Percentiles rank a stretch among this genome's conserved stretches.
These are phyloP conservation scores for Drosophila histrio DNA, from an alignment of 2,888 invertebrate species.

Conservation along the genomic window DNA sequence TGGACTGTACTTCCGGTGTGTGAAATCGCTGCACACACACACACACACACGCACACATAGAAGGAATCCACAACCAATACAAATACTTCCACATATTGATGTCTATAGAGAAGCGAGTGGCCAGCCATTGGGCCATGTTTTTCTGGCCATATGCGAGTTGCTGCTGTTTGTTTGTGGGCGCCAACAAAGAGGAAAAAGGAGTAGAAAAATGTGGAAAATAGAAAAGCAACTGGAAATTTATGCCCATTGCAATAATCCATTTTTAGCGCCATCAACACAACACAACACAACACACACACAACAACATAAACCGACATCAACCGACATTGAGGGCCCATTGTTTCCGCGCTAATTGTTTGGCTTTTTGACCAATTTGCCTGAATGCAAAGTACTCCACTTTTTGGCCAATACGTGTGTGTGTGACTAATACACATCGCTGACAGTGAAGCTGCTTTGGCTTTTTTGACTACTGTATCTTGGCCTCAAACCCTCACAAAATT, in stretches of 20 bases:
- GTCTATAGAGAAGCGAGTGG: conserved; percentile 38
- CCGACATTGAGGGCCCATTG: conserved; percentile 83
- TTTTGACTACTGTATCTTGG: background rate
- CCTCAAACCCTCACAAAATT: conserved; percentile 2
- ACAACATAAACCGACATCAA: conserved; percentile 66
- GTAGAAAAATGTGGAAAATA: conserved; percentile 23
- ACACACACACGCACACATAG: conserved; percentile 18
- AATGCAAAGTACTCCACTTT: conserved; percentile 26
- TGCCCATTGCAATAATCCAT: conserved; percentile 84
- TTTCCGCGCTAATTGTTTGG: conserved; percentile 85
- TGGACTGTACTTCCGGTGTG: conserved; percentile 81
- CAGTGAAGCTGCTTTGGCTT: background rate
- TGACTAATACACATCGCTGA: conserved; percentile 23
- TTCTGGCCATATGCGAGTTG: conserved; percentile 52
- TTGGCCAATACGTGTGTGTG: conserved; percentile 9
- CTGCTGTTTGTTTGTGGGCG: conserved; percentile 37
- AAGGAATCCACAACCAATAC: conserved; percentile 3
- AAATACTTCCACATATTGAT: conserved; percentile 26
- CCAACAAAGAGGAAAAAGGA: background rate
- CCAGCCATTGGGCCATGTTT: conserved; percentile 32
- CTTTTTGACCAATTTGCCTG: conserved; percentile 74
- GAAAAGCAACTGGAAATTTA: conserved; percentile 78
- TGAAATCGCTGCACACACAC: conserved; percentile 53
- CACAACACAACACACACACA: conserved; percentile 11
- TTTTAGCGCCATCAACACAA: conserved; percentile 80